Base-by-base conservation (phyloP, 2,888 invertebrate species). In the Xanthorhoe spadicearia region DNA sequence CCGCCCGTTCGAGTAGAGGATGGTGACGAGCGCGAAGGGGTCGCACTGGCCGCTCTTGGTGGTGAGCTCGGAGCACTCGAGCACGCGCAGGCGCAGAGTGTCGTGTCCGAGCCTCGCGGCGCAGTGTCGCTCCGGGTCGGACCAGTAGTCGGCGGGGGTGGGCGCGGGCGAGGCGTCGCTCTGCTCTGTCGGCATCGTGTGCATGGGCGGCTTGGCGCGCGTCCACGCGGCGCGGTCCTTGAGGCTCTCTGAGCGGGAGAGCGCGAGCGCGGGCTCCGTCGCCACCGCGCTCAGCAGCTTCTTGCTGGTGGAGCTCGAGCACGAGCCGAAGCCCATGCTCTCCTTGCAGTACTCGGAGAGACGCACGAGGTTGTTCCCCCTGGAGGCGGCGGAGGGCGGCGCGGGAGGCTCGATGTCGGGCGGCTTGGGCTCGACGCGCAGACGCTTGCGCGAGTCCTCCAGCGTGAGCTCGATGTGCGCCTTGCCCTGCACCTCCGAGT, bases 401-500 rank as follows among this genome's bases (percentile, higher is more conserved):
- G 38, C 84, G 82, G 88, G 88, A 75, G 84, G 83, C 73, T 89
- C 89, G 73, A 90, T 90, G 76, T 92, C 92, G 60, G 91, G 91
- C 66, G 90, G 92, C 69, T 90, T 92, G 50, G 93, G 92, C 85
- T 94, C 92, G 92, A 94, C 82, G 68, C 92, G 91, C 66, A 93
- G 73, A 73, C 92, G 83, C 73, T 91, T 92, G 71, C 94, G 90
- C 68, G 94, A 94, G 72, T 95, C 94, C 74, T 96, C 95, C 82
- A 96, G 94, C 69, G 94, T 94, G 71, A 98, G 95, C 86, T 97
- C 97, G 77, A 98, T 95, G 83, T 97, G 96, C 55, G 96, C 97
- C 93, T 98, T 98, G 73, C 97, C 97, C 90, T 97, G 97, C 63
- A 98, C 98, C 90, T 98, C 98, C 0, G 97, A 97, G 86, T 98